These are phyloP conservation scores for Amphimedon queenslandica DNA, from an alignment of 37 sponge, comb jelly and placozoan genomes.

Conservation along the genomic window DNA sequence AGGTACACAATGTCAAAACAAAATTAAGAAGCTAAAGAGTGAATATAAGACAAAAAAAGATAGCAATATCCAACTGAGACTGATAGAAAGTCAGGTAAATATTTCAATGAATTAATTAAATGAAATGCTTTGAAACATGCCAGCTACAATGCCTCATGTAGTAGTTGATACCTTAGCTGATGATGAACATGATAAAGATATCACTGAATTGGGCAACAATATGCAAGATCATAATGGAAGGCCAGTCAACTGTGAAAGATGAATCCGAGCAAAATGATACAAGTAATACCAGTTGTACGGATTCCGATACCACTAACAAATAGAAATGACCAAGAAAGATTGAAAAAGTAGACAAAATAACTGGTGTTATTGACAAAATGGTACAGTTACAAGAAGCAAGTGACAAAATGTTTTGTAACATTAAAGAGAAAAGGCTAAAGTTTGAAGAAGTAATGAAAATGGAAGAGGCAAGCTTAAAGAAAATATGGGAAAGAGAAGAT, in stretches of 20 bases:
- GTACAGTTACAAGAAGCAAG: neutral
- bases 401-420: neutral
- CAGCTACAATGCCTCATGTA: neutral
- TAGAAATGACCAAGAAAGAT: neutral
- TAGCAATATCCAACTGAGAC: neutral
- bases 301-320: neutral
- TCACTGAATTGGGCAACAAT: neutral
- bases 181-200: neutral
- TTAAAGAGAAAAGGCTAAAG: slow-evolving; percentile 11
- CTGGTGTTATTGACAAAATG: neutral
- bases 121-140: neutral
- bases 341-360: neutral
- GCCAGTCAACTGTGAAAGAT: no score
- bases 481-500: neutral
- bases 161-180: neutral
- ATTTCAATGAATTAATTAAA: neutral
- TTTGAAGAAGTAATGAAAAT: no score
- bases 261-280: neutral
- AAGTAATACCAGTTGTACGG: neutral
- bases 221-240: neutral
- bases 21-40: slow-evolving; percentile 4
- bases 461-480: neutral
- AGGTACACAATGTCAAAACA: neutral
- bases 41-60: slow-evolving; percentile 6
- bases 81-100: neutral